phyloP scores from a whole-genome alignment of 37 sponge, comb jelly and placozoan species.

The Spongilla lacustris region DNA sequence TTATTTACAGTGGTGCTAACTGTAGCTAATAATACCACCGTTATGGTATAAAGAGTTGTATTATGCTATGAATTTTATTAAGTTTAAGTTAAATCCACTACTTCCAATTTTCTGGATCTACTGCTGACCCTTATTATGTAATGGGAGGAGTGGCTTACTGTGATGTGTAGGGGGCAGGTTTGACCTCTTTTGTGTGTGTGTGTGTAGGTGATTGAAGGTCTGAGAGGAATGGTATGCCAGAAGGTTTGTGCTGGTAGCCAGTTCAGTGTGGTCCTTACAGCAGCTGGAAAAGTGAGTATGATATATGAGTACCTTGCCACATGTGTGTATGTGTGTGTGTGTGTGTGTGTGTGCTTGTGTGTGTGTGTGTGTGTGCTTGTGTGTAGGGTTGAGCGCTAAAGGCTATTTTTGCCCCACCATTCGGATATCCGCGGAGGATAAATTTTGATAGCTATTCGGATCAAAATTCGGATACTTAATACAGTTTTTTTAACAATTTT shows the following conservation, averaged over 20 bases:
- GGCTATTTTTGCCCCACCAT: too few species aligned
- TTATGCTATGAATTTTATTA: too few species aligned
- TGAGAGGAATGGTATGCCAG: conserved; percentile 63
- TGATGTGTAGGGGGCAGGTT: neutral
- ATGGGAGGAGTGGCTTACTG: neutral
- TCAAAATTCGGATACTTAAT: too few species aligned
- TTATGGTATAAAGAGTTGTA: too few species aligned
- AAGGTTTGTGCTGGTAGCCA: conserved; percentile 69
- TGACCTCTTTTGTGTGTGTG: neutral
- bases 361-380: too few species aligned
- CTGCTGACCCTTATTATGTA: neutral
- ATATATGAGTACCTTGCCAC: neutral
- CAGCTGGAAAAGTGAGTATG: conserved; percentile 60
- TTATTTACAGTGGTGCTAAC: conserved; percentile 3
- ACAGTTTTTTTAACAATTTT: too few species aligned
- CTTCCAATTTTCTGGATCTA: neutral
- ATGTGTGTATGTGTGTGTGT: too few species aligned
- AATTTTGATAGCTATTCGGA: too few species aligned
- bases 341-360: neutral
- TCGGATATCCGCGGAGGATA: too few species aligned
- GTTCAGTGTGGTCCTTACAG: conserved; percentile 68
- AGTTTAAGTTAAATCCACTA: neutral
- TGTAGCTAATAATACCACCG: too few species aligned
- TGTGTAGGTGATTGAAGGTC: conserved; percentile 65
- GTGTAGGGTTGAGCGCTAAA: too few species aligned